Percentiles rank a stretch among this genome's conserved stretches.
Conservation (phyloP, 2,113 vertebrate species). For the Tympanuchus pallidicinctus region DNA sequence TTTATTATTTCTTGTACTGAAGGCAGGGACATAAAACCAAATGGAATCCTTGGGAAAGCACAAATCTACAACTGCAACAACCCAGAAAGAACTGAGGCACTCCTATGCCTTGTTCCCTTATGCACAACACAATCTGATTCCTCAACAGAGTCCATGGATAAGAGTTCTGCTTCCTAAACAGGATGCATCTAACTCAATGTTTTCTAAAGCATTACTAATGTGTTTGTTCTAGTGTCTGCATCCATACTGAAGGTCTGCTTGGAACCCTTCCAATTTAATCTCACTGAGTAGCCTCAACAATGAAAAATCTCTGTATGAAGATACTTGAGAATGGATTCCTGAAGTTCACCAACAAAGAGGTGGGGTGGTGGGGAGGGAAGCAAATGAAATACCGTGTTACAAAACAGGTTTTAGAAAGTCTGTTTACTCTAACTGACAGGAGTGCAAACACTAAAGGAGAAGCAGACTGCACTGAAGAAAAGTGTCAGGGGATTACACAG, state of each 20-base stretch:
- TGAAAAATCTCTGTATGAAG: background rate
- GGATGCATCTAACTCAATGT: background rate
- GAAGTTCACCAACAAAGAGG: accelerated
- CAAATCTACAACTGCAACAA: background rate
- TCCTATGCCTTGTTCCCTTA: background rate
- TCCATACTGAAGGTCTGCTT: background rate
- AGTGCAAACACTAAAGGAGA: background rate
- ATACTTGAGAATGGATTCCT: background rate
- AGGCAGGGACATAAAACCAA: background rate
- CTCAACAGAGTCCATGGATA: background rate
- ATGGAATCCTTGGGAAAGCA: background rate
- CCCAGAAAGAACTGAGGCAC: background rate
- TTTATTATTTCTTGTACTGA: background rate
- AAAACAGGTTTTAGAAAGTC: background rate
- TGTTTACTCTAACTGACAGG: background rate
- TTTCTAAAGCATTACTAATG: background rate
- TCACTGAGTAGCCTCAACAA: background rate
- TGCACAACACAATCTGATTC: accelerated
- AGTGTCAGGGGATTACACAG: accelerated
- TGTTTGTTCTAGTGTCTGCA: background rate
- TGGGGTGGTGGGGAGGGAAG: background rate
- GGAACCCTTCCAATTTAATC: background rate
- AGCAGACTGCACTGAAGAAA: background rate
- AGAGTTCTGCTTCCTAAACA: background rate
- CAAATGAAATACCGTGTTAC: background rate